Conservation (phyloP, 2,888 invertebrate species). For the Pammene aurita region DNA sequence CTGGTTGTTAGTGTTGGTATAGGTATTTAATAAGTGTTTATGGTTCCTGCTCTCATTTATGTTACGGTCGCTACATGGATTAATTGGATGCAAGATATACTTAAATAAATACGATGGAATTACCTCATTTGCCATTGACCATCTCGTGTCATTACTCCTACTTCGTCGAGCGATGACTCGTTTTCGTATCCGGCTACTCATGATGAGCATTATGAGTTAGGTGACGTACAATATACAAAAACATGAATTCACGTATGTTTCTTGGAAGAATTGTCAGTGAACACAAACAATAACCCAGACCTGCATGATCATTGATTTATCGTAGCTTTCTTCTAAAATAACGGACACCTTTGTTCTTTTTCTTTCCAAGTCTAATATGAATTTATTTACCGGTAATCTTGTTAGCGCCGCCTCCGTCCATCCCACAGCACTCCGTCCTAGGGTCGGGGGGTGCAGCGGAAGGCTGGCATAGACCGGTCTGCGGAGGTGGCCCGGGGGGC, state of each 20-base stretch:
- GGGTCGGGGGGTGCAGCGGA: conserved; percentile 55
- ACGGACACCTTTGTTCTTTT: neutral
- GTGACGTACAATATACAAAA: too few relatives aligned
- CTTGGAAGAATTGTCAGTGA: too few relatives aligned
- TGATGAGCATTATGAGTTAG: too few relatives aligned
- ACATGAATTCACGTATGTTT: too few relatives aligned
- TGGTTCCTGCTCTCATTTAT: too few relatives aligned
- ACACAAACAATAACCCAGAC: too few relatives aligned
- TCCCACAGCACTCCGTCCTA: conserved; percentile 58
- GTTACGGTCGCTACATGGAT: too few relatives aligned
- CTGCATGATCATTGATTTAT: too few relatives aligned
- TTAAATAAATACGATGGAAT: neutral
- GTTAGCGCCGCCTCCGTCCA: conserved; percentile 50
- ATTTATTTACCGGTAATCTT: conserved; percentile 55
- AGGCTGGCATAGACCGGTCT: conserved; percentile 43
- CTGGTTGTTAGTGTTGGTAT: too few relatives aligned
- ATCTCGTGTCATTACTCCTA: neutral
- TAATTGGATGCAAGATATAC: too few relatives aligned
- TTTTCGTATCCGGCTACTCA: neutral
- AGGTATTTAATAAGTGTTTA: too few relatives aligned
- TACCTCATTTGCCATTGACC: neutral
- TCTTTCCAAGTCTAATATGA: neutral
- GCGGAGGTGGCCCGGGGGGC: conserved; percentile 13
- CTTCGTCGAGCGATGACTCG: neutral
- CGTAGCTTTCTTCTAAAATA: too few relatives aligned